A percentile compares a stretch with the other conserved stretches of the same genome.
phyloP scores from a whole-genome alignment of 2,888 invertebrate genomes.

The Nezara viridula region DNA sequence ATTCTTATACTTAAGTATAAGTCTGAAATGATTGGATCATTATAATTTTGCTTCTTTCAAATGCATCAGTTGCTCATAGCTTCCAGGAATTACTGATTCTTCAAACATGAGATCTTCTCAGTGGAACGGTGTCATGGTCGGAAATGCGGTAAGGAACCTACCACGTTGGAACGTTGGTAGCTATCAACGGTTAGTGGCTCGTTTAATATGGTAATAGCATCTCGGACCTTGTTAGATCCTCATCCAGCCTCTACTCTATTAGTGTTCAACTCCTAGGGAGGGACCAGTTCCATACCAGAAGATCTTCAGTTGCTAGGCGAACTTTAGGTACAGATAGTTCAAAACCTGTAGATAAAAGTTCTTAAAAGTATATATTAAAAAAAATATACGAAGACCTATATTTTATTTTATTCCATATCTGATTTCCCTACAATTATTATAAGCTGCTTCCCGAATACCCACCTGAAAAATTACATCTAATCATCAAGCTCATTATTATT shows the following conservation, averaged over 20 bases:
- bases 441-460: too few relatives aligned
- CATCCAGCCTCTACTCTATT: not conserved
- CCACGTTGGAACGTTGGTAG: not conserved
- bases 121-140: not conserved
- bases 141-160: not conserved
- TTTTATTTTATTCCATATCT: too few relatives aligned
- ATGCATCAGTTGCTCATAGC: too few relatives aligned
- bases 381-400: not conserved
- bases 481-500: too few relatives aligned
- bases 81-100: not conserved
- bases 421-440: too few relatives aligned
- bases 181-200: conserved; percentile 1
- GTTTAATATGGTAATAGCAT: conserved; percentile 23
- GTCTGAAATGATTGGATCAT: too few relatives aligned
- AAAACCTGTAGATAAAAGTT: not conserved
- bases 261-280: not conserved
- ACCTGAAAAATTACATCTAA: too few relatives aligned
- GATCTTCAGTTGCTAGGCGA: not conserved
- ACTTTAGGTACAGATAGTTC: not conserved
- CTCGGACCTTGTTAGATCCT: conserved; percentile 27
- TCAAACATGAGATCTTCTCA: not conserved
- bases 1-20: too few relatives aligned
- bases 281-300: not conserved
- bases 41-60: too few relatives aligned
- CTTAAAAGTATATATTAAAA: not conserved